phyloP scores from a whole-genome alignment of 1,140 invertebrate genomes.

The Branchinecta lynchi region DNA sequence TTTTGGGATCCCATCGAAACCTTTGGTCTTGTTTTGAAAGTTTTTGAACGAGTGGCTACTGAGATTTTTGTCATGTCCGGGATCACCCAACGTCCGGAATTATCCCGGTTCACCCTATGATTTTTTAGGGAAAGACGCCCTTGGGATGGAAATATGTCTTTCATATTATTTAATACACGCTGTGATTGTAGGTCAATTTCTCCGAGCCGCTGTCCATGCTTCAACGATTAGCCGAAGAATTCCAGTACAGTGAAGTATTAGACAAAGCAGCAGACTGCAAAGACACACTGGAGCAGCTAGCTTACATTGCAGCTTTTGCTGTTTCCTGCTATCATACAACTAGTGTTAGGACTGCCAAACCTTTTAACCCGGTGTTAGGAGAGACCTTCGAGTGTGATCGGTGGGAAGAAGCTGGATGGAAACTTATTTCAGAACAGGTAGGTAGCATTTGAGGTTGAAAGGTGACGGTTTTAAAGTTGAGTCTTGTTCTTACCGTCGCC shows the following conservation, averaged over 20 bases:
- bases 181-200: conserved; percentile 65
- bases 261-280: conserved; percentile 55
- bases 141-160: background rate
- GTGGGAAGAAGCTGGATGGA: conserved; percentile 89
- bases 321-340: conserved; percentile 91
- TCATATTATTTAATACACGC: conserved; percentile 12
- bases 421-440: conserved; percentile 77
- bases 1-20: too few relatives aligned
- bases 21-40: too few relatives aligned
- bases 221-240: conserved; percentile 92
- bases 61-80: too few relatives aligned
- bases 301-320: conserved; percentile 87
- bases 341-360: conserved; percentile 53
- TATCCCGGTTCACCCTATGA: too few relatives aligned
- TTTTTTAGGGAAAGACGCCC: too few relatives aligned
- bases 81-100: too few relatives aligned
- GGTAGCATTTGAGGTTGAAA: background rate
- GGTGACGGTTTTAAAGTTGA: too few relatives aligned
- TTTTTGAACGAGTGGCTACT: too few relatives aligned
- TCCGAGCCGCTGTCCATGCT: conserved; percentile 97
- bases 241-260: conserved; percentile 84
- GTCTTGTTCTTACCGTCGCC: too few relatives aligned
- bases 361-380: conserved; percentile 71
- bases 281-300: conserved; percentile 78
- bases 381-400: conserved; percentile 96